Evolutionary conservation across 2,888 invertebrate species (phyloP).

Genomic region (Eristalinus sepulchralis): DNA sequence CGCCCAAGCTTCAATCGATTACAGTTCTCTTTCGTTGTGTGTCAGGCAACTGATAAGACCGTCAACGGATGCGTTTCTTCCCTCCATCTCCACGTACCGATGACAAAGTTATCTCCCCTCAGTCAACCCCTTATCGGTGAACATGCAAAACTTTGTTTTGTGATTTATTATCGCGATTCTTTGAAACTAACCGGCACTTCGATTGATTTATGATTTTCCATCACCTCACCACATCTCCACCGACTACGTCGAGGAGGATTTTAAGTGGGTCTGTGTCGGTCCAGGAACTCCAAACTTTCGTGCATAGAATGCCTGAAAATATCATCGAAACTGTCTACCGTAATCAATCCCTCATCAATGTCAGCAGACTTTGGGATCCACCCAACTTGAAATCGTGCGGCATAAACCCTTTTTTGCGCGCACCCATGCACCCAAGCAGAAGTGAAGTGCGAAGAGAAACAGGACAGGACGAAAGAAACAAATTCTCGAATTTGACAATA

Average conservation of each 20-base stretch:
- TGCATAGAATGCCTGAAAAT: conserved; percentile 6
- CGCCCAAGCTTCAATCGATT: not conserved
- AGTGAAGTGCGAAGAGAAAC: not conserved
- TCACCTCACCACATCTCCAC: not conserved
- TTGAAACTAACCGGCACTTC: conserved; percentile 1
- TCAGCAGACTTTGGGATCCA: conserved; percentile 5
- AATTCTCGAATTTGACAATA: conserved; percentile 44
- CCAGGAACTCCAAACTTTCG: not conserved
- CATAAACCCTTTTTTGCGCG: conserved; percentile 2
- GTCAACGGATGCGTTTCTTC: not conserved
- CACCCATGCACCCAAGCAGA: conserved; percentile 2
- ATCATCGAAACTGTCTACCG: conserved; percentile 52
- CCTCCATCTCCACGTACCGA: too few species aligned
- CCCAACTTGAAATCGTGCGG: not conserved
- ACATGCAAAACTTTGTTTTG: conserved; percentile 1
- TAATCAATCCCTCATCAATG: conserved; percentile 53
- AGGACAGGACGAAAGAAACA: conserved; percentile 6
- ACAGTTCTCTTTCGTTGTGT: not conserved
- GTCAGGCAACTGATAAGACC: not conserved
- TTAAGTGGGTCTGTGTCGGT: conserved; percentile 2
- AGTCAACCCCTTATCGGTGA: not conserved
- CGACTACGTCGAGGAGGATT: too few species aligned
- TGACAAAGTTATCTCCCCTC: not conserved
- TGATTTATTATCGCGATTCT: conserved; percentile 26
- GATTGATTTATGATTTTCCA: conserved; percentile 31